Percentiles rank a stretch among this genome's conserved stretches.
Evolutionary conservation across 2,888 invertebrate species (phyloP).

Genomic region (Orgyia antiqua): DNA sequence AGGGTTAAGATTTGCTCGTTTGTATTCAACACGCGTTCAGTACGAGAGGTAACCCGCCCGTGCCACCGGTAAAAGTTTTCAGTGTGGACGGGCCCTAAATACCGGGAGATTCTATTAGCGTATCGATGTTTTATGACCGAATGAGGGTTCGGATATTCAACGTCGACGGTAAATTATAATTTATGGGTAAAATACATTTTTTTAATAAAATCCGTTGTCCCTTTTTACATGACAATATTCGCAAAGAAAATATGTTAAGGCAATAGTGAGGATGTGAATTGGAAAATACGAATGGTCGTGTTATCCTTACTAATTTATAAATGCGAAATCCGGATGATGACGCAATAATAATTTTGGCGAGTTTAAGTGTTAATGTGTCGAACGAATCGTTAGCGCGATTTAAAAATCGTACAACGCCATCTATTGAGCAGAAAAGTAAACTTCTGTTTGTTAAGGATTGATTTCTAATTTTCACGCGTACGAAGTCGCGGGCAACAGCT

Average conservation of each 20-base stretch:
- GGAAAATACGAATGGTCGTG: too few relatives aligned
- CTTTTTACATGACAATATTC: conserved; percentile 8
- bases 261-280: too few relatives aligned
- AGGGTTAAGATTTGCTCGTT: conserved; percentile 63
- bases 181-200: conserved; percentile 16
- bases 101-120: conserved; percentile 54
- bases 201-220: conserved; percentile 7
- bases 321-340: too few relatives aligned
- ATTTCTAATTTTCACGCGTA: too few relatives aligned
- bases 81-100: conserved; percentile 47
- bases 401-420: too few relatives aligned
- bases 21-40: conserved; percentile 49
- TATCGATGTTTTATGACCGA: conserved; percentile 33
- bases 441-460: too few relatives aligned
- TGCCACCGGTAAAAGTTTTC: conserved; percentile 38
- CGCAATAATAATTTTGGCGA: too few relatives aligned
- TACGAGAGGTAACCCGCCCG: conserved; percentile 34
- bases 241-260: conserved; percentile 18
- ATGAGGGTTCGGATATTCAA: conserved; percentile 27
- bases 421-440: too few relatives aligned
- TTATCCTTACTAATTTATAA: too few relatives aligned
- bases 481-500: too few relatives aligned
- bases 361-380: too few relatives aligned
- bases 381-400: too few relatives aligned
- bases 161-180: conserved; percentile 26